phyloP scores from a whole-genome alignment of 2,797 vertebrate species.

The Nasua narica region DNA sequence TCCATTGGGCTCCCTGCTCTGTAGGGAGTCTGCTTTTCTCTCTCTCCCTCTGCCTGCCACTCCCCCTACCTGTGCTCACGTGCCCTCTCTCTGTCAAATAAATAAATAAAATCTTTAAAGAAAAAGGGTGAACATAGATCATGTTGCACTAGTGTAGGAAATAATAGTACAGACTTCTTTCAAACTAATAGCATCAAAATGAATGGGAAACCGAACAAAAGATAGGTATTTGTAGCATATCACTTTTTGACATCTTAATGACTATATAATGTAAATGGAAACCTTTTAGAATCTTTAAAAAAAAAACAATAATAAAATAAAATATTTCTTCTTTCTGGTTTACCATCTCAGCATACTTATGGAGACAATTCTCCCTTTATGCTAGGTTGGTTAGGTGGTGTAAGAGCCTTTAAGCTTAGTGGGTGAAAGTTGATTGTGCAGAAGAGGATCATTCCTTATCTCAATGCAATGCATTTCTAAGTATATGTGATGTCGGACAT shows the following conservation, averaged over 20 bases:
- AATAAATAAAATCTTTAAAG: neutral
- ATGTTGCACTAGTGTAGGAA: neutral
- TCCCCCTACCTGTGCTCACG: neutral
- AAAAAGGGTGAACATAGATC: neutral
- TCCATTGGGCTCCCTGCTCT: neutral
- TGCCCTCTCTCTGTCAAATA: neutral
- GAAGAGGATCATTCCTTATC: neutral
- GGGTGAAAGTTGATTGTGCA: neutral
- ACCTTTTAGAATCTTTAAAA: neutral
- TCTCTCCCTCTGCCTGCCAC: neutral
- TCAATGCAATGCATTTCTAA: neutral
- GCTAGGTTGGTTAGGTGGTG: neutral
- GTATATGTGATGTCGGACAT: neutral
- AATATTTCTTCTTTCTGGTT: neutral
- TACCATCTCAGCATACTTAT: neutral
- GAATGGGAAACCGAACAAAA: neutral
- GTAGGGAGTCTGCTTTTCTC: neutral
- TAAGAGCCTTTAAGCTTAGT: neutral
- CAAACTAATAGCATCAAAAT: neutral
- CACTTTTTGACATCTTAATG: neutral
- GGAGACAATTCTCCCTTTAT: neutral
- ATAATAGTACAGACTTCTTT: neutral
- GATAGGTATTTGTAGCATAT: neutral
- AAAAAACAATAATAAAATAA: neutral
- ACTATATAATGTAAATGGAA: neutral